These are phyloP conservation scores for Pseudomyrmex dendroicus DNA, from an alignment of 1,140 invertebrate genomes.

Conservation along the genomic window DNA sequence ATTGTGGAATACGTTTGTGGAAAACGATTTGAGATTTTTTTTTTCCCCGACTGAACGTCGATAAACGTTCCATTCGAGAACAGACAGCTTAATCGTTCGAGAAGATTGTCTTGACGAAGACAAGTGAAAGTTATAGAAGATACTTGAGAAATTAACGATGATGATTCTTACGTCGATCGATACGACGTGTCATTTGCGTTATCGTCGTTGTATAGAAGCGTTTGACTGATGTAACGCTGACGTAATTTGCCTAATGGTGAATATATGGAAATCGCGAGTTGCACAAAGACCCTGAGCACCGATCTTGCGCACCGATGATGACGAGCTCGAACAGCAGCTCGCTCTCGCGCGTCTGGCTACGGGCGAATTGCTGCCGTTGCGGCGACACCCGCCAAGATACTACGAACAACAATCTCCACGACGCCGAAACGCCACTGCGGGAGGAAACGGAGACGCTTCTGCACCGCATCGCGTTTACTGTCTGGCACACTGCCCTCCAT, in stretches of 20 bases:
- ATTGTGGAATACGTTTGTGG: not conserved
- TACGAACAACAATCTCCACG: slow-evolving; percentile 77
- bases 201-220: not conserved
- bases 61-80: not conserved
- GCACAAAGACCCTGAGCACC: slow-evolving; percentile 17
- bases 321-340: slow-evolving; percentile 78
- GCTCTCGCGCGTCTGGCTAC: slow-evolving; percentile 76
- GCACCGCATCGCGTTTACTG: slow-evolving; percentile 87
- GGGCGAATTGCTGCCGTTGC: slow-evolving; percentile 80
- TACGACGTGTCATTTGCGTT: not conserved
- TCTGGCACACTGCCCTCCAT: slow-evolving; percentile 88
- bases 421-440: slow-evolving; percentile 67
- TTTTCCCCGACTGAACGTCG: not conserved
- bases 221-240: slow-evolving; percentile 9
- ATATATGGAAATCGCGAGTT: slow-evolving; percentile 27
- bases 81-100: not conserved
- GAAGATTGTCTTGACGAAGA: not conserved
- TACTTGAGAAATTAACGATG: not conserved
- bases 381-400: slow-evolving; percentile 73
- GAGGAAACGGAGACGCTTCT: slow-evolving; percentile 84
- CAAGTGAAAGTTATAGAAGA: not conserved
- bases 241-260: not conserved
- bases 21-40: not conserved
- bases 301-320: slow-evolving; percentile 72
- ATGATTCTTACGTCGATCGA: not conserved